Percentiles rank a stretch among this genome's conserved stretches.
Conservation (phyloP, 2,888 invertebrate species). For the Andrena praecox region DNA sequence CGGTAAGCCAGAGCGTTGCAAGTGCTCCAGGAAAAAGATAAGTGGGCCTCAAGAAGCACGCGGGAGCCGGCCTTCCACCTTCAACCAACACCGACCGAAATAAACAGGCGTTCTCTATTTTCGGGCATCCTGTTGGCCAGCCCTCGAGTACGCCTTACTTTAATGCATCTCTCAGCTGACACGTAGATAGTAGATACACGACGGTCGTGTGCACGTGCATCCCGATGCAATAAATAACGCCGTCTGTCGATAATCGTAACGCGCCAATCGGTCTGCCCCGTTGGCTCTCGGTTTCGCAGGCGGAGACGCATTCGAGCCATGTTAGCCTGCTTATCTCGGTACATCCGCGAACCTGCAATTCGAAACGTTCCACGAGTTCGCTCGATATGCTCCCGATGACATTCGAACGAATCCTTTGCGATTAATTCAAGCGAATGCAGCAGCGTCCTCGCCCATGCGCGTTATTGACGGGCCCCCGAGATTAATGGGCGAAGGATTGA, state of each 20-base stretch:
- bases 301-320: neutral
- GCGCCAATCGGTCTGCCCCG: neutral
- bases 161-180: conserved; percentile 36
- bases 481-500: neutral
- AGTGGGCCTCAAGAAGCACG: neutral
- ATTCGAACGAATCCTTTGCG: neutral
- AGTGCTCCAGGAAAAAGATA: conserved; percentile 39
- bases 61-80: conserved; percentile 58
- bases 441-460: neutral
- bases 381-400: neutral
- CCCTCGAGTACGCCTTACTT: conserved; percentile 39
- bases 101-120: conserved; percentile 66
- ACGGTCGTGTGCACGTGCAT: neutral
- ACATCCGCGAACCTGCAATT: neutral
- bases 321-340: neutral
- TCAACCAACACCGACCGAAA: conserved; percentile 62
- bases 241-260: conserved; percentile 2
- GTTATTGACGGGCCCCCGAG: neutral
- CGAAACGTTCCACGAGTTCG: neutral
- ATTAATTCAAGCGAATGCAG: neutral
- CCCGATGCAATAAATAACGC: conserved; percentile 1
- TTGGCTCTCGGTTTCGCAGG: neutral
- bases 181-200: conserved; percentile 15
- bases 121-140: conserved; percentile 33
- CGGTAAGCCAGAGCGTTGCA: neutral